Conservation (phyloP, 2,888 invertebrate species). For the Stictocephala bisonia region DNA sequence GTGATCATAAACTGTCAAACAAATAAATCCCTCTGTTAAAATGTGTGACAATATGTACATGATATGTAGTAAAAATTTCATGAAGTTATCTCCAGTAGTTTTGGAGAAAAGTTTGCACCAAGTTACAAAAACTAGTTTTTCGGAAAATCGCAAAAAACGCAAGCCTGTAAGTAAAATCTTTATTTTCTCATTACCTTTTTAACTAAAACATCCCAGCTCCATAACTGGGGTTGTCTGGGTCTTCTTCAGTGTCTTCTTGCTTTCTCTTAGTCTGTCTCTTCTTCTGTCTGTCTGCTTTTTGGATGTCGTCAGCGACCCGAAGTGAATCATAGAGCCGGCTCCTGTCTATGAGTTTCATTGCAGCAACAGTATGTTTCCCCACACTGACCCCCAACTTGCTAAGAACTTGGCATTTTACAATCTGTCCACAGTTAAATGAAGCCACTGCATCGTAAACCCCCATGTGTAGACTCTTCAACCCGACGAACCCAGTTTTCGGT, state of each 20-base stretch:
- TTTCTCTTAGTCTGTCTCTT: constrained; percentile 22
- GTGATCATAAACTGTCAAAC: too few species aligned
- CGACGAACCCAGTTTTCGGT: constrained; percentile 17
- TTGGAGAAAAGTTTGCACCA: too few species aligned
- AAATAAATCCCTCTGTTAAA: too few species aligned
- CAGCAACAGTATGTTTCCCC: constrained; percentile 1
- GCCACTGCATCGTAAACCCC: constrained; percentile 22
- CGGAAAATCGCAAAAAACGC: too few species aligned
- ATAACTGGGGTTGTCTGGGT: constrained; percentile 32
- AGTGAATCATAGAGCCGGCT: not conserved
- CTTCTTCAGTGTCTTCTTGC: constrained; percentile 43
- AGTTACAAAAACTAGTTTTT: too few species aligned
- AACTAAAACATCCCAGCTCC: constrained; percentile 36
- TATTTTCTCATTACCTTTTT: too few species aligned
- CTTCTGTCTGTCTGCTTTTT: constrained; percentile 16
- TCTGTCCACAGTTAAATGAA: constrained; percentile 18
- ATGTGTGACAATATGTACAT: too few species aligned
- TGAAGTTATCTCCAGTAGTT: too few species aligned
- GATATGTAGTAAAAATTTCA: too few species aligned
- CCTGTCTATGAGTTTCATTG: constrained; percentile 3
- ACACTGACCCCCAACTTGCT: not conserved
- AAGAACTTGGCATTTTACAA: not conserved
- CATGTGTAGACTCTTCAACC: constrained; percentile 3
- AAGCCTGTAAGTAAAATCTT: too few species aligned
- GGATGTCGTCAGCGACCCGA: constrained; percentile 5